Evolutionary conservation across 2,888 invertebrate genomes (phyloP).

Genomic region (Salpingus planirostris): DNA sequence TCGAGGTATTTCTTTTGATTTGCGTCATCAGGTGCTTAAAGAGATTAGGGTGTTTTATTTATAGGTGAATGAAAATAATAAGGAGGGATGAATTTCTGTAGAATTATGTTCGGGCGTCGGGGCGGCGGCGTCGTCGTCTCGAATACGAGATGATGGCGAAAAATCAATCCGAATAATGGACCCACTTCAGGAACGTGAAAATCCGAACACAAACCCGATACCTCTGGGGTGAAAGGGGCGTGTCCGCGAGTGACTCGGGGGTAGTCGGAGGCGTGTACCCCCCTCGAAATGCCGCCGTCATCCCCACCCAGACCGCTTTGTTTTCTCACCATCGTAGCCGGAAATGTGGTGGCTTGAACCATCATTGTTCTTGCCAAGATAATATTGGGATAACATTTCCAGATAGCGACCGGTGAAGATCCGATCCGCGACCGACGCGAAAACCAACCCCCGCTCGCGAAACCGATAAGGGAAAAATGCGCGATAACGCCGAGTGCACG

Average conservation of each 20-base stretch:
- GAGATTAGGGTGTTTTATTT: no score
- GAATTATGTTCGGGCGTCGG: neutral
- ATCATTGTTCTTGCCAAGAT: conserved; percentile 44
- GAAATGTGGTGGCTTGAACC: conserved; percentile 44
- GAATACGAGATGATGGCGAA: conserved; percentile 6
- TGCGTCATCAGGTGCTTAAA: no score
- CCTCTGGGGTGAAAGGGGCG: conserved; percentile 34
- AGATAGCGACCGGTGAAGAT: conserved; percentile 30
- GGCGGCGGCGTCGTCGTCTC: neutral
- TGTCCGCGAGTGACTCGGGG: conserved; percentile 41
- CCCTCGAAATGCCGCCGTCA: conserved; percentile 16
- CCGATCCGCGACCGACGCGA: conserved; percentile 16
- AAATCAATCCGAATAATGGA: conserved; percentile 33
- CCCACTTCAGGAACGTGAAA: conserved; percentile 32
- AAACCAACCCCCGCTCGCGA: no score
- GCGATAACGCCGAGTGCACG: no score
- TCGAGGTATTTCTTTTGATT: no score
- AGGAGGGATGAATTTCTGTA: no score
- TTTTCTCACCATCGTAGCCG: conserved; percentile 42
- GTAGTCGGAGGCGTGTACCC: conserved; percentile 35
- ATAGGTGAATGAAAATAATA: no score
- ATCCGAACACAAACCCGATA: conserved; percentile 35
- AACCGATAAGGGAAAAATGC: no score
- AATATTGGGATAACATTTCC: conserved; percentile 44
- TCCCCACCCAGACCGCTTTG: conserved; percentile 40